Evolutionary conservation across 2,888 invertebrate genomes (phyloP), one percentile per base, ranked within the genome.

Genomic region (Calliopum simillimum): DNA sequence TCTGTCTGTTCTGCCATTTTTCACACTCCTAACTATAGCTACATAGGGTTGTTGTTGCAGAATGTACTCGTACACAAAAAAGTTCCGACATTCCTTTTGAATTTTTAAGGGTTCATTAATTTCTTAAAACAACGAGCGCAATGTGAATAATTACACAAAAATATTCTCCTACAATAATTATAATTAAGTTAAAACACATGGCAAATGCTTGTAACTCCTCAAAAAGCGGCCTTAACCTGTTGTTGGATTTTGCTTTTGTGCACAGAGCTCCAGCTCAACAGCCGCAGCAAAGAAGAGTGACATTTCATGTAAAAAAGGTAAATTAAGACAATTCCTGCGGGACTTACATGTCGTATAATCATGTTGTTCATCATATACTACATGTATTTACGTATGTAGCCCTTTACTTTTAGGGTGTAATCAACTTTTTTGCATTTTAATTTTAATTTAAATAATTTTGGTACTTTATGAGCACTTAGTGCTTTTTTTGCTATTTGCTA

Each of bases 91-190:
- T 33, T 8, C 33, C n/a, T n/a, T 33, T 33, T 33, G 33, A 33
- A 33, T 33, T 33, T n/a, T 33, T 8, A 33, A 33, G 33, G 33
- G 33, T 33, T 33, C 33, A 33, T 33, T 33, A 33, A 33, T 33
- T 33, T 33, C 33, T 33, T 33, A 70, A 25, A 80, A 78, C 79
- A 19, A 23, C 53, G 53, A 53, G 23, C 53, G 14, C 53, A 53
- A 23, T 23, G 53, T 53, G 23, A 53, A 23, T 53, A 21, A 53
- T 53, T 53, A 53, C 23, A 58, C n/a, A n/a, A n/a, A n/a, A 58
- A 11, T 21, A 46, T 6, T 61, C 33, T 23, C 46, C 46, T 46
- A 46, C 23, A 46, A 61, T 19, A 41, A n/a, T 44, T 61, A 19
- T 61, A 61, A 61, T 61, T 44, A 61, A 61, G 44, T 61, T 21